These are phyloP conservation scores for Ectemnius continuus DNA, from an alignment of 2,888 invertebrate genomes.

Conservation along the genomic window DNA sequence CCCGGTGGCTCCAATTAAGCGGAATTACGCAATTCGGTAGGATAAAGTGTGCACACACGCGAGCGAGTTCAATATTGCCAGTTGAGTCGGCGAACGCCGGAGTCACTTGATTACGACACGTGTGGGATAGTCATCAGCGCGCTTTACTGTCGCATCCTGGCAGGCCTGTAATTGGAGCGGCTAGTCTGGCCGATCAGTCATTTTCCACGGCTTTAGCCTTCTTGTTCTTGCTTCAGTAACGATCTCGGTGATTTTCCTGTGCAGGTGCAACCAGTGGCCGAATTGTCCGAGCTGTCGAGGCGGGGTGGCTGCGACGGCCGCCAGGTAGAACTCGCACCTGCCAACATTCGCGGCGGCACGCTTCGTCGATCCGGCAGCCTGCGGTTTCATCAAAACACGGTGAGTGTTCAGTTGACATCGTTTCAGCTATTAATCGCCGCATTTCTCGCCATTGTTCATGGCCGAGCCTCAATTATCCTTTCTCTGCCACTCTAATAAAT, in stretches of 20 bases:
- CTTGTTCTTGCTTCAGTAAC: not conserved
- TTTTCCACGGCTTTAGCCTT: not conserved
- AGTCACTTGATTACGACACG: too few species aligned
- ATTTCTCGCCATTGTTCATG: not conserved
- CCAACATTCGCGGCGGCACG: constrained; percentile 86
- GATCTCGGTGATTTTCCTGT: constrained; percentile 15
- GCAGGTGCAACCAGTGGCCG: constrained; percentile 95
- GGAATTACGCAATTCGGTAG: constrained; percentile 7
- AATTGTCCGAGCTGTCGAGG: constrained; percentile 92
- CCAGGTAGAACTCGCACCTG: constrained; percentile 84
- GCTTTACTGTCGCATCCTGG: too few species aligned
- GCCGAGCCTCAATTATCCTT: not conserved
- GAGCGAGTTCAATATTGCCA: not conserved
- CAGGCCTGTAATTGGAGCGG: not conserved
- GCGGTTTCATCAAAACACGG: constrained; percentile 85
- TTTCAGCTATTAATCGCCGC: not conserved
- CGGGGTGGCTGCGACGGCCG: constrained; percentile 85
- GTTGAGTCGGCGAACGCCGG: too few species aligned
- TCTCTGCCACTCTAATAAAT: not conserved
- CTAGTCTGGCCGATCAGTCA: not conserved
- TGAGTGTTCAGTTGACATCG: constrained; percentile 72
- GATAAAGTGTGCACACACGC: not conserved
- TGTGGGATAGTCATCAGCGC: too few species aligned
- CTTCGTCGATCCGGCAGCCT: constrained; percentile 90
- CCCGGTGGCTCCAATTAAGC: not conserved